Evolutionary conservation across 37 sponge, comb jelly and placozoan species (phyloP).

Genomic region (Beroe forskalii): DNA sequence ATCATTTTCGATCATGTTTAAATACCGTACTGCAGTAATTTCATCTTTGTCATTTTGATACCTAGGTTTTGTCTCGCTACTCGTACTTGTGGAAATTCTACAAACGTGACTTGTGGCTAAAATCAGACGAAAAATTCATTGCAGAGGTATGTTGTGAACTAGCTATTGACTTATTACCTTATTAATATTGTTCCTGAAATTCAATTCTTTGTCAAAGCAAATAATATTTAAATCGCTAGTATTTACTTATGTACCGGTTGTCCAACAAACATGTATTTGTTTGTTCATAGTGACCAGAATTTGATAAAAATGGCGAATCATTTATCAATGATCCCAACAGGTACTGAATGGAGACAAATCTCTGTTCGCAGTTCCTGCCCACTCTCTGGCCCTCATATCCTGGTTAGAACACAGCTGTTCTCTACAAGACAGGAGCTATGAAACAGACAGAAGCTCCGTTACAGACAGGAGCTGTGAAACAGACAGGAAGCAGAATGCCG

Average conservation of each 20-base stretch:
- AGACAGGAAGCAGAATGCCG: not conserved
- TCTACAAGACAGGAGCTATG: not conserved
- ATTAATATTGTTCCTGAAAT: too few relatives aligned
- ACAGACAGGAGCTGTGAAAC: not conserved
- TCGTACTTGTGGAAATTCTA: slow-evolving; percentile 35
- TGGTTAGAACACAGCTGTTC: not conserved
- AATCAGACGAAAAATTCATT: not conserved
- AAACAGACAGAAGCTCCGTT: not conserved
- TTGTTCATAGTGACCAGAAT: too few relatives aligned
- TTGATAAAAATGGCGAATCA: too few relatives aligned
- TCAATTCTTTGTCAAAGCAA: too few relatives aligned
- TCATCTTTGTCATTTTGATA: not conserved
- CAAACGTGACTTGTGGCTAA: not conserved
- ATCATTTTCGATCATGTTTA: too few relatives aligned
- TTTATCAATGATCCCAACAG: too few relatives aligned
- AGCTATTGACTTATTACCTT: too few relatives aligned
- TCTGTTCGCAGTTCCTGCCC: slow-evolving; percentile 3
- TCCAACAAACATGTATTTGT: too few relatives aligned
- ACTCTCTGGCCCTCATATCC: not conserved
- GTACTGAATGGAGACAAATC: not conserved
- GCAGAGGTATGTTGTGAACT: too few relatives aligned
- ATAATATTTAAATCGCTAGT: too few relatives aligned
- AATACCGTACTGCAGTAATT: too few relatives aligned
- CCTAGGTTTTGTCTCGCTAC: slow-evolving; percentile 1
- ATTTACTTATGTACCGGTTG: too few relatives aligned